Base-by-base conservation (phyloP, 2,797 vertebrate species). In the Cyprinella venusta region DNA sequence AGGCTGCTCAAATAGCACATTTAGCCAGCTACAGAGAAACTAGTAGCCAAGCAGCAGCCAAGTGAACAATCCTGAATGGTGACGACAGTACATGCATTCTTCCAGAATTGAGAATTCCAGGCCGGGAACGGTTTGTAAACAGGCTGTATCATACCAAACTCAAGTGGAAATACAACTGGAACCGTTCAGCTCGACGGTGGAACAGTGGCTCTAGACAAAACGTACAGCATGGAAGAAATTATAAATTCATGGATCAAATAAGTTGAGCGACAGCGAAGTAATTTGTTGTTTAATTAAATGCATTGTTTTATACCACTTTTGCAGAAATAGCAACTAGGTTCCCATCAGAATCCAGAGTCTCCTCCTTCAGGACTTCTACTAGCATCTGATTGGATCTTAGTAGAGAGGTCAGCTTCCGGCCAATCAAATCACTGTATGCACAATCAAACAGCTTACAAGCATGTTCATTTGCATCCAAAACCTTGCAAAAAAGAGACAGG, bases 371-470 rank as follows among this genome's bases (percentile, higher is more conserved):
- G 6, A 93, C 93, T 77, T 96, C 93, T 50, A 94, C 93, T 13
- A 94, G 76, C 0, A 93, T 91, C 12, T 94, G 94, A 64, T 88
- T 94, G 8, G 94, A 94, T 91, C 93, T 95, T 80, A 99, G 90
- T 10, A 99, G 79, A 38, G 64, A 86, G 0, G 92, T 92, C 76
- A 99, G 90, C 77, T 92, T 95, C 90, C 92, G 94, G 56, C 97
- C 97, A 83, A 96, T 94, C 84, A 99, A 88, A 33, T 96, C 95
- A 18, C 90, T 82, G 68, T 92, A 87, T n/a, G 91, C 92, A 81
- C 93, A 95, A 61, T 96, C 96, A 89, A 99, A 95, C 67, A 98
- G 89, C 77, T 90, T 94, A 90, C 94, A 96, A 5, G 97, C 97
- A 90, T 93, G 93, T 80, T 97, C 94, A 68, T 97, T 98, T 82